Conservation (phyloP, 1,140 invertebrate genomes). For the Glomeris maerens region DNA sequence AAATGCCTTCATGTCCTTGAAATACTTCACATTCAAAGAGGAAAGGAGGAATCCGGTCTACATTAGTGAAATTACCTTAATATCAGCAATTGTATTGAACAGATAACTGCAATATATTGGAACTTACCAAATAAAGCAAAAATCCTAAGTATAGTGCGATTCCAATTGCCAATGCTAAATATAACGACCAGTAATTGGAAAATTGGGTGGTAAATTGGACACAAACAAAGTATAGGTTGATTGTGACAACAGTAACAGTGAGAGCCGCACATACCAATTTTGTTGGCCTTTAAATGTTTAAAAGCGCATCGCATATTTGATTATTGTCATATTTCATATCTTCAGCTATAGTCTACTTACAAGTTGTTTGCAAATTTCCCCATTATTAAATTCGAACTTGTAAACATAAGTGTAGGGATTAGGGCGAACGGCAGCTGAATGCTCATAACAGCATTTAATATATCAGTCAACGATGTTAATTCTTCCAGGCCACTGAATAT, state of each 20-base stretch:
- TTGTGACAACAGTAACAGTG: constrained; percentile 55
- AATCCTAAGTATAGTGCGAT: constrained; percentile 47
- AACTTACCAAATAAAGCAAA: constrained; percentile 47
- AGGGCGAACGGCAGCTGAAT: constrained; percentile 70
- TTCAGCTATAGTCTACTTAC: no score
- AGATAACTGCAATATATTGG: no score
- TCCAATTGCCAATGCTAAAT: constrained; percentile 37
- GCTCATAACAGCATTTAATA: constrained; percentile 80
- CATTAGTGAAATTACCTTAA: no score
- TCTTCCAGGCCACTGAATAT: constrained; percentile 51
- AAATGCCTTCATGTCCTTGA: no score
- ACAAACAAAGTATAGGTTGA: constrained; percentile 69
- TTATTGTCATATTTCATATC: not conserved
- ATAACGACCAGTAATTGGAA: constrained; percentile 37
- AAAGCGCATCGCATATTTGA: not conserved
- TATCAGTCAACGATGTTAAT: constrained; percentile 70
- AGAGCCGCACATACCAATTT: constrained; percentile 51
- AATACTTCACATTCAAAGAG: no score
- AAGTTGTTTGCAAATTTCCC: constrained; percentile 61
- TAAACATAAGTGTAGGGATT: constrained; percentile 76
- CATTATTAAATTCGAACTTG: constrained; percentile 64
- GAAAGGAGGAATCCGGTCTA: no score
- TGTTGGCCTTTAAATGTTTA: constrained; percentile 2
- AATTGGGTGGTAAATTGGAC: constrained; percentile 40
- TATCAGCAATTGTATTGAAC: no score